Evolutionary conservation across 2,797 vertebrate genomes (phyloP).

Genomic region (Enteromius unitaeniatus): DNA sequence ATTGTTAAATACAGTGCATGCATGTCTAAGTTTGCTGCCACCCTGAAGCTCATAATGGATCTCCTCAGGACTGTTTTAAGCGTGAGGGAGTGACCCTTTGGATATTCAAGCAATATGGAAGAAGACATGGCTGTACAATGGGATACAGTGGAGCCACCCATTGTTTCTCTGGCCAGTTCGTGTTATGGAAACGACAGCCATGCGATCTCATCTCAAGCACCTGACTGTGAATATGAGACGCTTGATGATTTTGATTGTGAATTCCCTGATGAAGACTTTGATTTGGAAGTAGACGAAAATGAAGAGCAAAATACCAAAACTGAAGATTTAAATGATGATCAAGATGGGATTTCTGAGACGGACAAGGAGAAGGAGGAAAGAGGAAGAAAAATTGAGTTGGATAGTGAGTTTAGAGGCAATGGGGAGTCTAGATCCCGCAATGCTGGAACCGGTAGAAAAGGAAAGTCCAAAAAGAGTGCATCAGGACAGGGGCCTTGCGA

Average conservation of each 20-base stretch:
- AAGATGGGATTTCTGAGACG: slow-evolving; percentile 61
- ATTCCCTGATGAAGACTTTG: slow-evolving; percentile 61
- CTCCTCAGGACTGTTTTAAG: slow-evolving; percentile 58
- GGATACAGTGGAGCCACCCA: slow-evolving; percentile 38
- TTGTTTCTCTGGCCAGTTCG: slow-evolving; percentile 42
- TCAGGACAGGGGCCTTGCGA: slow-evolving; percentile 48
- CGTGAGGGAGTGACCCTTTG: slow-evolving; percentile 64
- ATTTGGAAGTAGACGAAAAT: slow-evolving; percentile 63
- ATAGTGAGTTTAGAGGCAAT: slow-evolving; percentile 70
- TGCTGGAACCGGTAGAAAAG: slow-evolving; percentile 70
- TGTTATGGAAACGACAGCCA: slow-evolving; percentile 57
- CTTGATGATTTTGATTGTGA: slow-evolving; percentile 62
- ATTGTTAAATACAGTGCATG: slow-evolving; percentile 10
- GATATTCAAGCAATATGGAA: slow-evolving; percentile 66
- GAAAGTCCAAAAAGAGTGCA: slow-evolving; percentile 68
- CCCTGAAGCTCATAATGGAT: slow-evolving; percentile 41
- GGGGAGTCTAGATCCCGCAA: slow-evolving; percentile 72
- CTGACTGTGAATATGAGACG: slow-evolving; percentile 52
- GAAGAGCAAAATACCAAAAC: slow-evolving; percentile 58
- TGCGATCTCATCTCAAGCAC: slow-evolving; percentile 44
- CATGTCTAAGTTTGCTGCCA: slow-evolving; percentile 20
- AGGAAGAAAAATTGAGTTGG: slow-evolving; percentile 57
- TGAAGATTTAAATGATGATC: slow-evolving; percentile 49
- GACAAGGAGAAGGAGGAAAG: slow-evolving; percentile 40
- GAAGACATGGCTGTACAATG: slow-evolving; percentile 68